These are phyloP conservation scores for Allophyes oxyacanthae DNA, from an alignment of 2,888 invertebrate genomes.

Conservation along the genomic window DNA sequence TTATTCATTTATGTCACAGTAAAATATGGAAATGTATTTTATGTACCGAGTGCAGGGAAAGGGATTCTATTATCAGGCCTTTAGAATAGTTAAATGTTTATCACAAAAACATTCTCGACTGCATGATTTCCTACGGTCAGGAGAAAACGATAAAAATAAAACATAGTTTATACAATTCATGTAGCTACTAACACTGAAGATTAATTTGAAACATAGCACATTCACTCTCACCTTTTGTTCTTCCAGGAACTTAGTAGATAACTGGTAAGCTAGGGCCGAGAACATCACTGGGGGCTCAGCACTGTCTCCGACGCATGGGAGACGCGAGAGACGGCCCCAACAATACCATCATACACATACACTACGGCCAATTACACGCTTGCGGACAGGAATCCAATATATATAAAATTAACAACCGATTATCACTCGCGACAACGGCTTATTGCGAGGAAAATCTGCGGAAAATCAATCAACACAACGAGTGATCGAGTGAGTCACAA, in stretches of 20 bases:
- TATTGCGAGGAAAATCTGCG: constrained; percentile 59
- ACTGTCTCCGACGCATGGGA: constrained; percentile 68
- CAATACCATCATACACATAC: constrained; percentile 67
- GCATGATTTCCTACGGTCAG: too few relatives aligned
- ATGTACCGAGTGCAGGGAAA: constrained; percentile 24
- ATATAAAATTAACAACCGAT: constrained; percentile 28
- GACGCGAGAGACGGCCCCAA: constrained; percentile 57
- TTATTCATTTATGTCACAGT: constrained; percentile 4
- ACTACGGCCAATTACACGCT: constrained; percentile 27
- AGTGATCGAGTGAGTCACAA: constrained; percentile 66
- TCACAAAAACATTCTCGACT: background rate
- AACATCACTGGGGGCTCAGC: constrained; percentile 76
- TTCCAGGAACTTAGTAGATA: constrained; percentile 82
- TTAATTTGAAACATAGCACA: background rate
- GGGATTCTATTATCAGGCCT: constrained; percentile 14
- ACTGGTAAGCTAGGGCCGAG: constrained; percentile 81
- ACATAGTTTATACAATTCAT: too few relatives aligned
- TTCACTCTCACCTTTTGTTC: constrained; percentile 76
- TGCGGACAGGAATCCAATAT: constrained; percentile 24
- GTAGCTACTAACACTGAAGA: too few relatives aligned
- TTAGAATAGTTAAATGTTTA: constrained; percentile 4
- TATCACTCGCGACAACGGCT: constrained; percentile 44
- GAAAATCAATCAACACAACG: constrained; percentile 65
- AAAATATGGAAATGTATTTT: constrained; percentile 1
- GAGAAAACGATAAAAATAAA: too few relatives aligned